Conservation (phyloP, 2,888 invertebrate species). For the Pseudococcus longispinus region DNA sequence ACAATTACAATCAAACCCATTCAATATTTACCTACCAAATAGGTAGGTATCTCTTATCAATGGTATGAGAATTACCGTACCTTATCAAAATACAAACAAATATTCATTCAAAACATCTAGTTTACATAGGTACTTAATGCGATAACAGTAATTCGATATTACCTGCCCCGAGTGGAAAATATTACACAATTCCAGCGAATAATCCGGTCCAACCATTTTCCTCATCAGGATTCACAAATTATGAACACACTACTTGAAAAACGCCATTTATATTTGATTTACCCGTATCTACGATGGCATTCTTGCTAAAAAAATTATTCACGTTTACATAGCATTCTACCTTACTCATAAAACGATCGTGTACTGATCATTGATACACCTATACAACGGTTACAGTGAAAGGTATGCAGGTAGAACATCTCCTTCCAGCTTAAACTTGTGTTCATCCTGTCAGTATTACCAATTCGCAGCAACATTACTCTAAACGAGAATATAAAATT, state of each 20-base stretch:
- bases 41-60: neutral
- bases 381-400: neutral
- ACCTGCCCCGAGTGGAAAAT: constrained; percentile 90
- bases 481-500: neutral
- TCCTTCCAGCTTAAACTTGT: constrained; percentile 16
- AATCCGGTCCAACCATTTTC: constrained; percentile 73
- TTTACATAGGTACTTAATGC: neutral
- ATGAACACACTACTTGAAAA: neutral
- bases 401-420: constrained; percentile 45
- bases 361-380: constrained; percentile 27
- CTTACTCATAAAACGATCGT: neutral
- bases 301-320: neutral
- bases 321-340: neutral
- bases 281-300: neutral
- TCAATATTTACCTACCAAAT: neutral
- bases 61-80: neutral
- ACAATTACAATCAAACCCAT: too few relatives aligned
- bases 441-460: constrained; percentile 52
- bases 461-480: neutral
- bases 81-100: neutral
- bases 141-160: constrained; percentile 57
- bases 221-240: neutral
- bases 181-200: constrained; percentile 84
- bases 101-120: neutral
- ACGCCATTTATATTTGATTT: neutral